A percentile compares a stretch with the other conserved stretches of the same genome.
Conservation (phyloP, 2,888 invertebrate species). For the Protonemura montana region DNA sequence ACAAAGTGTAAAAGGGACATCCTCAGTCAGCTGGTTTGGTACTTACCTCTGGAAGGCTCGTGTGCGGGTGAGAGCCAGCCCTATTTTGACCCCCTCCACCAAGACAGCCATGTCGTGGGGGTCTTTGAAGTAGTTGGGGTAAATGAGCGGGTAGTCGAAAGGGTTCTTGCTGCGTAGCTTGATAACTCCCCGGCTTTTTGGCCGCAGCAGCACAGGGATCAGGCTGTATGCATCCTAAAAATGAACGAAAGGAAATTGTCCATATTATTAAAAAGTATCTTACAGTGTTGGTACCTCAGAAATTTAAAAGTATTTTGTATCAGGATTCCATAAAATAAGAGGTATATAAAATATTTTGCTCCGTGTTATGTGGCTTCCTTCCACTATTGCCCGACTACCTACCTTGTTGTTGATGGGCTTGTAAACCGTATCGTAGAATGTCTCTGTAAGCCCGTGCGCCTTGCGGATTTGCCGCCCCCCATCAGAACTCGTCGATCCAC, state of each 20-base stretch:
- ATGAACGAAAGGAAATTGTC: no score
- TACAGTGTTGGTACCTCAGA: no score
- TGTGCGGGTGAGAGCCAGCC: conserved; percentile 80
- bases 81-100: conserved; percentile 86
- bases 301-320: no score
- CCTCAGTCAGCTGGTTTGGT: no score
- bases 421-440: conserved; percentile 78
- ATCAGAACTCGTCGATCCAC: conserved; percentile 86
- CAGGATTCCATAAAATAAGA: no score
- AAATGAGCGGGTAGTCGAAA: conserved; percentile 86
- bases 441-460: conserved; percentile 75
- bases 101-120: conserved; percentile 80
- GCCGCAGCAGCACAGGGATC: conserved; percentile 83
- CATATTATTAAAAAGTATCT: no score
- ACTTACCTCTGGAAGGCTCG: conserved; percentile 61
- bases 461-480: conserved; percentile 82
- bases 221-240: conserved; percentile 79
- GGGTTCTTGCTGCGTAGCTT: conserved; percentile 84
- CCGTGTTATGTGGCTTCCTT: no score
- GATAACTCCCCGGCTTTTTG: conserved; percentile 83
- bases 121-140: conserved; percentile 89
- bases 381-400: no score
- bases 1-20: no score
- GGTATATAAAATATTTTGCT: no score
- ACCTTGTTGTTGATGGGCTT: conserved; percentile 72